Conservation (phyloP, 2,888 invertebrate genomes). For the Synanthedon andrenaeformis region DNA sequence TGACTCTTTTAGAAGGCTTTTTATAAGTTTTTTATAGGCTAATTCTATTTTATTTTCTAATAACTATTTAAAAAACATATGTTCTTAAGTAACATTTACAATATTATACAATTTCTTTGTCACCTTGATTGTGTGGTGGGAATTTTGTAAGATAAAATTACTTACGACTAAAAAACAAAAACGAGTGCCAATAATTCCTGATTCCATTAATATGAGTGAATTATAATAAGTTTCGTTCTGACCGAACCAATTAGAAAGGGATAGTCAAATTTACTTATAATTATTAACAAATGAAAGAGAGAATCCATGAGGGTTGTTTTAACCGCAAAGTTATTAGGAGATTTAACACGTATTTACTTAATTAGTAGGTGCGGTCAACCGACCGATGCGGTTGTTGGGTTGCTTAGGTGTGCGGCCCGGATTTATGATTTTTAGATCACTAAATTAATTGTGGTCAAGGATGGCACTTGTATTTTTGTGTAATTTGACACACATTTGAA, state of each 20-base stretch:
- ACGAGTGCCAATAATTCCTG: too few relatives aligned
- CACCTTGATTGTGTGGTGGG: too few relatives aligned
- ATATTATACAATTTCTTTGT: too few relatives aligned
- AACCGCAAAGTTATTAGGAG: conserved; percentile 63
- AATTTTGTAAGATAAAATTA: too few relatives aligned
- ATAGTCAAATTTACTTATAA: neutral
- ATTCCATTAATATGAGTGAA: too few relatives aligned
- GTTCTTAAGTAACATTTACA: too few relatives aligned
- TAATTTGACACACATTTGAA: neutral
- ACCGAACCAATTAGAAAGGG: conserved; percentile 25
- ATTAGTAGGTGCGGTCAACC: conserved; percentile 67
- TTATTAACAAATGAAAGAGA: neutral
- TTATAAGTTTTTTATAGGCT: too few relatives aligned
- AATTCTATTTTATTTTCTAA: too few relatives aligned
- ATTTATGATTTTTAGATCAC: conserved; percentile 54
- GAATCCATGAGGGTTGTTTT: conserved; percentile 33
- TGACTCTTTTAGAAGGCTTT: too few relatives aligned
- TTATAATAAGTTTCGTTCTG: neutral
- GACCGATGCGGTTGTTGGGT: conserved; percentile 47
- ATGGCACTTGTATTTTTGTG: neutral
- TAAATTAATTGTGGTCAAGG: conserved; percentile 39
- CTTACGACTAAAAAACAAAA: too few relatives aligned
- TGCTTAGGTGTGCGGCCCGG: conserved; percentile 21
- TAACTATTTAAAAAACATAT: too few relatives aligned
- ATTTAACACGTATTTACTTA: conserved; percentile 67